phyloP scores from a whole-genome alignment of 2,888 invertebrate species.

The Netelia melanura region DNA sequence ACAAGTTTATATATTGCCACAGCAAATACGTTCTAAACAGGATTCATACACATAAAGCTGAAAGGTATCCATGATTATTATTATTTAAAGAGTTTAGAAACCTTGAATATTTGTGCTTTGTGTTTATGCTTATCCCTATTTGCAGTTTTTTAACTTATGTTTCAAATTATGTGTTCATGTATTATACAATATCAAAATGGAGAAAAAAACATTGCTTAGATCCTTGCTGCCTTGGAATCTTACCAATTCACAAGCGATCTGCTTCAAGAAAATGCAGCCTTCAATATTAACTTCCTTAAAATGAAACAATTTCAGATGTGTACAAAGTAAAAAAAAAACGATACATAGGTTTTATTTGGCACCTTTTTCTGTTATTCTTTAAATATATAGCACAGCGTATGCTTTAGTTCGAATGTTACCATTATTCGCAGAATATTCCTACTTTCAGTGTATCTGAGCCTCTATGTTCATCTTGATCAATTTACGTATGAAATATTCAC shows the following conservation, averaged over 20 bases:
- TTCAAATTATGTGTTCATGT: background rate
- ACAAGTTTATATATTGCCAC: slow-evolving; percentile 38
- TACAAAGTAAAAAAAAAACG: no score
- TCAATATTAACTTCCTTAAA: background rate
- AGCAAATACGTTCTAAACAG: slow-evolving; percentile 30
- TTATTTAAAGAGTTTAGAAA: background rate
- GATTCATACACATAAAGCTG: slow-evolving; percentile 29
- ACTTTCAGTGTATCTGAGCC: no score
- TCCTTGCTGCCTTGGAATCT: no score
- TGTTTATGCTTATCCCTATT: background rate
- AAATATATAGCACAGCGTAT: no score
- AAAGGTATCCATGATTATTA: slow-evolving; percentile 30
- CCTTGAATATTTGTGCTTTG: background rate
- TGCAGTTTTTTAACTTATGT: background rate
- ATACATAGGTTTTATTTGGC: no score
- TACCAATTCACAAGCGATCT: background rate
- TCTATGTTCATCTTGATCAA: no score
- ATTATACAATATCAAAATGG: background rate
- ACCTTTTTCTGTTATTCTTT: no score
- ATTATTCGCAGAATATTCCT: no score
- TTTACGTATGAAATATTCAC: no score
- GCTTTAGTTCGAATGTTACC: no score
- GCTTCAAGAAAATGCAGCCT: background rate
- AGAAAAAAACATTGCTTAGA: background rate
- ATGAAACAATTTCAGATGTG: no score